Base-by-base conservation (phyloP, 2,113 vertebrate species). In the Triplophysa tibetana region DNA sequence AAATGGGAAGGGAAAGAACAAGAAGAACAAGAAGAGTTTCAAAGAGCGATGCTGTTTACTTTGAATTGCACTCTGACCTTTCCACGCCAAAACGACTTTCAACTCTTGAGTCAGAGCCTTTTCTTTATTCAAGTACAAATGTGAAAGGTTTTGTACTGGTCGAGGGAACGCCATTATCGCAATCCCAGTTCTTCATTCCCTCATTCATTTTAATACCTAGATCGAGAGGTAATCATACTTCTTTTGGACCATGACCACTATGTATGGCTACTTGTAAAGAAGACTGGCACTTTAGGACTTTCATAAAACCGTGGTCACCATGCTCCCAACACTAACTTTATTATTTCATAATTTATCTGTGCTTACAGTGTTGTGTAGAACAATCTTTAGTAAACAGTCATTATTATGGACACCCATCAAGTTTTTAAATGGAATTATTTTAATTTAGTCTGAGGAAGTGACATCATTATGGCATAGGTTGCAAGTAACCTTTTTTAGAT, bases 1-100 rank as follows among this genome's bases (percentile, higher is more conserved):
- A 91, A 99, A 97, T 19, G 97, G 97, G 69, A 97, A 98, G 91
- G 97, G 96, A 86, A 98, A 96, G 87, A 93, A 95, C 89, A 96
- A 97, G 92, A 98, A 93, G 88, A 98, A 97, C 91, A 94, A 93
- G 91, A 98, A 97, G 88, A 96, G 95, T 87, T 95, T 99, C 90
- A 96, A 93, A 90, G 95, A 97, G 85, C 91, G 96, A 84, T 99
- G 98, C 83, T 99, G 98, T 93, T 95, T 99, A 89, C 96, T 99
- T 87, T 98, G 92, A 95, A 85, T 43, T 17, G 12, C 38, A 75
- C 26, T 41, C 56, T 65, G 74, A 84, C 78, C 77, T 82, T 81
- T 52, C 62, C 62, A 50, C 80, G 65, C 52, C 68, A 54, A 64
- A 81, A 65, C 60, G 70, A 81, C 58, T 79, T 76, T 69, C 64